Evolutionary conservation across 2,797 vertebrate species (phyloP).

Genomic region (Ctenochaetus hawaiiensis): DNA sequence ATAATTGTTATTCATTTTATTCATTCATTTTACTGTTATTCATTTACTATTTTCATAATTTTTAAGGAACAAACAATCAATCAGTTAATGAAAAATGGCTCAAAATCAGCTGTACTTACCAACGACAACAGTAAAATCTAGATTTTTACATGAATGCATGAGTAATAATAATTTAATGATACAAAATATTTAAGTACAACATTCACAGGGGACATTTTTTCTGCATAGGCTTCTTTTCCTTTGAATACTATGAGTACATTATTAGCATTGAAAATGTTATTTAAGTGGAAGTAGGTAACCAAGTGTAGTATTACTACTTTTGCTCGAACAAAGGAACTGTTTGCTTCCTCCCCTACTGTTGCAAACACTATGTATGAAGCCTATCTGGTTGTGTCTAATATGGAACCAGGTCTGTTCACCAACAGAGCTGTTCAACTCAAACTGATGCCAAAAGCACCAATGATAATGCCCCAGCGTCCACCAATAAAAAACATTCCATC

Average conservation of each 20-base stretch:
- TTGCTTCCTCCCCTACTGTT: not conserved
- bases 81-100: not conserved
- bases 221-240: too few species aligned
- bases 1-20: not conserved
- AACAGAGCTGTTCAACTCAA: constrained; percentile 21
- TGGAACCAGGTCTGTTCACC: constrained; percentile 26
- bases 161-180: not conserved
- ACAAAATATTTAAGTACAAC: not conserved
- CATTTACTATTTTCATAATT: not conserved
- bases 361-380: not conserved
- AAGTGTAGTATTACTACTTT: not conserved
- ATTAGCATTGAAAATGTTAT: too few species aligned
- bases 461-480: constrained; percentile 28
- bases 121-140: not conserved
- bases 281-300: not conserved
- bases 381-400: constrained; percentile 10
- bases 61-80: not conserved
- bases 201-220: too few species aligned
- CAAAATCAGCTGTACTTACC: not conserved
- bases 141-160: not conserved
- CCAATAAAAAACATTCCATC: constrained; percentile 31
- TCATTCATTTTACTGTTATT: too few species aligned
- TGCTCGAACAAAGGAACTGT: not conserved
- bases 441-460: constrained; percentile 34
- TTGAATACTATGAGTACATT: too few species aligned